These are phyloP conservation scores for Candoia aspera DNA, from an alignment of 2,113 vertebrate species.

Conservation along the genomic window DNA sequence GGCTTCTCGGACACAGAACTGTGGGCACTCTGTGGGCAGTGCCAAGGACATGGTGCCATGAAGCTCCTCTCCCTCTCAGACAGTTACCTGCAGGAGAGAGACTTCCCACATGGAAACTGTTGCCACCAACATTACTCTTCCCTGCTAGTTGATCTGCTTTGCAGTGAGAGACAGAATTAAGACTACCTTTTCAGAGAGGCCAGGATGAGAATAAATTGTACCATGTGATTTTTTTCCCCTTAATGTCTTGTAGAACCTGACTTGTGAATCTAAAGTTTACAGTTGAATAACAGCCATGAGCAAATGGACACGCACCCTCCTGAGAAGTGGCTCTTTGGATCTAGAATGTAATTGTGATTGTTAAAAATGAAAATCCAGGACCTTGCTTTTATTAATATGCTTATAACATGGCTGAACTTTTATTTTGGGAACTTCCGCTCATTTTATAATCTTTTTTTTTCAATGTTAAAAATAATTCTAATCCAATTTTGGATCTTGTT, in stretches of 20 bases:
- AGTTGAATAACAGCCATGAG: constrained; percentile 48
- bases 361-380: constrained; percentile 27
- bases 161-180: constrained; percentile 45
- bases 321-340: constrained; percentile 54
- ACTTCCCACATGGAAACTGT: neutral
- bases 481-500: constrained; percentile 58
- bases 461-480: constrained; percentile 61
- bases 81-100: neutral
- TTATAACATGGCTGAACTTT: constrained; percentile 68
- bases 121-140: neutral
- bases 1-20: neutral
- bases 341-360: constrained; percentile 21
- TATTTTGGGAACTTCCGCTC: constrained; percentile 50
- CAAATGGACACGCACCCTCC: constrained; percentile 37
- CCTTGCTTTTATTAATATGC: constrained; percentile 66
- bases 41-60: neutral
- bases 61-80: constrained; percentile 12
- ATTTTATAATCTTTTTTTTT: constrained; percentile 53
- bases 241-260: constrained; percentile 44
- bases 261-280: constrained; percentile 63
- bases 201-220: constrained; percentile 3
- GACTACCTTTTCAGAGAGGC: constrained; percentile 37
- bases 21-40: too few relatives aligned
- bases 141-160: constrained; percentile 35
- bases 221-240: neutral